A percentile compares a stretch with the other conserved stretches of the same genome.
phyloP scores from a whole-genome alignment of 2,797 vertebrate genomes.

The Naso thynnoides region DNA sequence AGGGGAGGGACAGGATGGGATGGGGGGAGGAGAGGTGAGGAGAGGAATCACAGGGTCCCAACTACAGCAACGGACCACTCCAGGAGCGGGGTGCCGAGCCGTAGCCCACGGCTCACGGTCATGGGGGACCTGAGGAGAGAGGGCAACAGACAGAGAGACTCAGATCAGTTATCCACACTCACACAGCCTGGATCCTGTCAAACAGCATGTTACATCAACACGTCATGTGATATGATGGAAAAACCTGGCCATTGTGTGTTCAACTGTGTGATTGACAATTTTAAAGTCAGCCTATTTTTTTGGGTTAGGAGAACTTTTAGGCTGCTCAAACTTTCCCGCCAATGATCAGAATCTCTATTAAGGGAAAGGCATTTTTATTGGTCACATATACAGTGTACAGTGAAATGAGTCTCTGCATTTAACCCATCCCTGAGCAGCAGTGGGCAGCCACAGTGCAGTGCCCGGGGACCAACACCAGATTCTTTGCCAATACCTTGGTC shows the following conservation, averaged over 20 bases:
- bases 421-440: no score
- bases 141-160: slow-evolving; percentile 10
- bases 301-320: not conserved
- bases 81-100: slow-evolving; percentile 93
- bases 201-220: slow-evolving; percentile 19
- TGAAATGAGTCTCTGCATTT: no score
- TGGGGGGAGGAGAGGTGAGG: slow-evolving; percentile 82
- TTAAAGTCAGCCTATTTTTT: not conserved
- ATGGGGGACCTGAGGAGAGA: slow-evolving; percentile 89
- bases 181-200: not conserved
- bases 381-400: no score
- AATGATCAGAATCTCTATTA: no score
- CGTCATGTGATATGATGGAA: slow-evolving; percentile 26
- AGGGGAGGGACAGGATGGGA: slow-evolving; percentile 88
- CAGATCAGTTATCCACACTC: not conserved
- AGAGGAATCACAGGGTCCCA: slow-evolving; percentile 93
- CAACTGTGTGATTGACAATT: not conserved
- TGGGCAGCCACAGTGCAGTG: no score
- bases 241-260: slow-evolving; percentile 14
- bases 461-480: no score
- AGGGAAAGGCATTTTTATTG: no score
- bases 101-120: slow-evolving; percentile 94
- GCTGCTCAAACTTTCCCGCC: not conserved
- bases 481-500: no score
- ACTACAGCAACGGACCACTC: slow-evolving; percentile 92